These are phyloP conservation scores for Shinisaurus crocodilurus DNA, from an alignment of 2,113 vertebrate genomes.

Conservation along the genomic window DNA sequence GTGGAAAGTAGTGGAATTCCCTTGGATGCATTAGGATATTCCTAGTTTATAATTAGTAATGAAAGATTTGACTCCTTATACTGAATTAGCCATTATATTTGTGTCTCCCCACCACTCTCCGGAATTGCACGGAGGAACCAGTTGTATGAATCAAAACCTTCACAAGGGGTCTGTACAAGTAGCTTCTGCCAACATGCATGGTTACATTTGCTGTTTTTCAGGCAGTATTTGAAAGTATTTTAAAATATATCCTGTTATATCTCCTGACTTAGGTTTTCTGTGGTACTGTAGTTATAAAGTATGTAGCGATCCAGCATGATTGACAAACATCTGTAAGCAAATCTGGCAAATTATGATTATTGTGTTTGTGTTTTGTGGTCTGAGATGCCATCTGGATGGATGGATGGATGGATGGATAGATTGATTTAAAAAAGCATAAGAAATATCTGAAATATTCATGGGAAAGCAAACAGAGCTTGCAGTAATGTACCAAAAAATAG, in stretches of 20 bases:
- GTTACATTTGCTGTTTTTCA: neutral
- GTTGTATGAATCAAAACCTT: neutral
- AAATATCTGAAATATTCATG: constrained; percentile 61
- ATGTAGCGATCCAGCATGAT: constrained; percentile 49
- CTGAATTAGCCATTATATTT: neutral
- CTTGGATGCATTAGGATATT: neutral
- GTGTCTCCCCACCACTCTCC: too few relatives aligned
- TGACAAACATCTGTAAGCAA: constrained; percentile 65
- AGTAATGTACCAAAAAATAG: constrained; percentile 53
- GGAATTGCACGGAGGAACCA: neutral
- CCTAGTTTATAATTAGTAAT: neutral
- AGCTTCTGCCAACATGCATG: neutral
- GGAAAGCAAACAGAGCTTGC: constrained; percentile 61
- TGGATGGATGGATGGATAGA: constrained; percentile 19
- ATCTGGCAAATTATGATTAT: constrained; percentile 62
- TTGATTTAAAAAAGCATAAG: neutral
- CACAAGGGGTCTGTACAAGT: neutral
- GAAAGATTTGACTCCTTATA: neutral
- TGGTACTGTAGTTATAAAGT: constrained; percentile 56
- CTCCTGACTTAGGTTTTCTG: constrained; percentile 49
- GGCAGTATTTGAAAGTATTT: constrained; percentile 26
- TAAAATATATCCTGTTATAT: constrained; percentile 46
- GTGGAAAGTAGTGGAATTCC: neutral
- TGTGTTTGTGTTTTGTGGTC: constrained; percentile 61
- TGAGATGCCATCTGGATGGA: constrained; percentile 67